A percentile compares a stretch with the other conserved stretches of the same genome.
Evolutionary conservation across 2,888 invertebrate genomes (phyloP).

Genomic region (Xylocampa areola): DNA sequence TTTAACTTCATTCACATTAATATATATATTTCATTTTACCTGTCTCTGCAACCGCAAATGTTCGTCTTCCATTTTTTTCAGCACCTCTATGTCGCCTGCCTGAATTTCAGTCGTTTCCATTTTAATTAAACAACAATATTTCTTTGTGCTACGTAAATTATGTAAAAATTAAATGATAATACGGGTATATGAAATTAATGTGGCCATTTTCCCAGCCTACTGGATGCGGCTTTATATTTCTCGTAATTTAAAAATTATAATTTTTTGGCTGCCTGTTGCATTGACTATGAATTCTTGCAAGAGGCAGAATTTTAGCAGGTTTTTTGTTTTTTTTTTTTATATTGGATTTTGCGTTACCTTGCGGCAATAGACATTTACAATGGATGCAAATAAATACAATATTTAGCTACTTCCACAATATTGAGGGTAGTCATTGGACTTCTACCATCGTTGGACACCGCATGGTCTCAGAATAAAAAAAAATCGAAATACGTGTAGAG

Average conservation of each 20-base stretch:
- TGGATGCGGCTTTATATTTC: constrained; percentile 34
- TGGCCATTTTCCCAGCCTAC: constrained; percentile 37
- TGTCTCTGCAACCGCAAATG: constrained; percentile 82
- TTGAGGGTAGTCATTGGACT: too few species aligned
- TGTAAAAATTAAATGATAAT: constrained; percentile 36
- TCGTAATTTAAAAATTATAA: constrained; percentile 12
- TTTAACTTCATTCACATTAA: too few species aligned
- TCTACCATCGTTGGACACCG: too few species aligned
- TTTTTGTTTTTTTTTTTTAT: background rate
- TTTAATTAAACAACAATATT: constrained; percentile 48
- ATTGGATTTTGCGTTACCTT: too few species aligned
- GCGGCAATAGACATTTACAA: too few species aligned
- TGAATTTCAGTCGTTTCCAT: constrained; percentile 59
- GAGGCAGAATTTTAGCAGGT: background rate
- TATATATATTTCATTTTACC: constrained; percentile 54
- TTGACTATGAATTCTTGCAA: background rate
- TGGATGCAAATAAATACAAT: too few species aligned
- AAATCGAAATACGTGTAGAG: too few species aligned
- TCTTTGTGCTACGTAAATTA: constrained; percentile 33
- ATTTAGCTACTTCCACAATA: too few species aligned
- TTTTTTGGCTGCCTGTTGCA: constrained; percentile 7
- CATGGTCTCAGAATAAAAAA: too few species aligned
- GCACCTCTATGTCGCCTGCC: constrained; percentile 70
- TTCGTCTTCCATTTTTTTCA: constrained; percentile 83
- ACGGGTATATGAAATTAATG: constrained; percentile 17